Evolutionary conservation across 1,140 invertebrate species (phyloP).

Genomic region (Drosophila murphyi): DNA sequence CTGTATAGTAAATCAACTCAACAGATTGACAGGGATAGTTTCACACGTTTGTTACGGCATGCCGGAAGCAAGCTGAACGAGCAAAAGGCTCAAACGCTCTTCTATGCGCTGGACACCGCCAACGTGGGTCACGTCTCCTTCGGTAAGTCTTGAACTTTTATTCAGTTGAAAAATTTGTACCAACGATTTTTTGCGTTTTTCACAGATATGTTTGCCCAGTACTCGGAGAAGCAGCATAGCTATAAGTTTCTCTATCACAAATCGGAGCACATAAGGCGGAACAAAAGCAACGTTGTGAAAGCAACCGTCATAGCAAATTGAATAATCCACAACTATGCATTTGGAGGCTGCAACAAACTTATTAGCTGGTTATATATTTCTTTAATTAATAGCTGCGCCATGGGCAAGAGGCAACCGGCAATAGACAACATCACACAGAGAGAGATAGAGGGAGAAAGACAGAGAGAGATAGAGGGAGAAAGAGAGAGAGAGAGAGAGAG

Average conservation of each 20-base stretch:
- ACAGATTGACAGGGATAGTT: slow-evolving; percentile 64
- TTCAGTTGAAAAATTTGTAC: neutral
- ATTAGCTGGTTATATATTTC: slow-evolving; percentile 35
- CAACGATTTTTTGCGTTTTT: neutral
- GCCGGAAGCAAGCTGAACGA: slow-evolving; percentile 66
- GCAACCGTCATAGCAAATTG: slow-evolving; percentile 29
- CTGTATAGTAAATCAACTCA: slow-evolving; percentile 68
- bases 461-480: neutral
- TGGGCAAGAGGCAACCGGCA: slow-evolving; percentile 16
- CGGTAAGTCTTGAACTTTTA: slow-evolving; percentile 44
- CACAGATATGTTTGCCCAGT: slow-evolving; percentile 52
- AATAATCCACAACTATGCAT: slow-evolving; percentile 27
- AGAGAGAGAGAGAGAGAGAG: neutral
- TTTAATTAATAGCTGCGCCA: slow-evolving; percentile 15
- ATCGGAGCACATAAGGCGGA: slow-evolving; percentile 67
- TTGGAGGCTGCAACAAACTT: slow-evolving; percentile 30
- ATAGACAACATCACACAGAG: neutral
- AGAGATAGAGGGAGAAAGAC: neutral
- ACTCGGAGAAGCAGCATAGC: slow-evolving; percentile 56
- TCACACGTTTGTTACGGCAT: slow-evolving; percentile 65
- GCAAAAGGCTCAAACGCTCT: slow-evolving; percentile 65
- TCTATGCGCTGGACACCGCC: slow-evolving; percentile 62
- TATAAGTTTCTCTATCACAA: slow-evolving; percentile 76
- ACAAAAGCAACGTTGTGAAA: slow-evolving; percentile 39
- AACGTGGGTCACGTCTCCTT: slow-evolving; percentile 72